Evolutionary conservation across 2,797 vertebrate genomes (phyloP).

Genomic region (Taeniopygia guttata): DNA sequence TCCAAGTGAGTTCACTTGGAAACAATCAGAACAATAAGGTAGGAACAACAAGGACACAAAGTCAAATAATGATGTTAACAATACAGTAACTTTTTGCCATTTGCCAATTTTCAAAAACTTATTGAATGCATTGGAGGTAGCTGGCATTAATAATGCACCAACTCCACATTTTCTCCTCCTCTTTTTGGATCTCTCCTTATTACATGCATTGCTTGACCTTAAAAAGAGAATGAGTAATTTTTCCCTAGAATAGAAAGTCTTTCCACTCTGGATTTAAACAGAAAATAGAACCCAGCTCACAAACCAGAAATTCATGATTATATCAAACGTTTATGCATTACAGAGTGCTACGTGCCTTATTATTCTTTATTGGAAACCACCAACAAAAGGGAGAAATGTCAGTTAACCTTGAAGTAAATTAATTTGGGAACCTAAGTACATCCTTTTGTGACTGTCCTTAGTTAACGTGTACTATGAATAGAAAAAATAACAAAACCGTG

Average conservation of each 20-base stretch:
- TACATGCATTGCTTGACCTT: constrained; percentile 1
- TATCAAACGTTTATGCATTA: background rate
- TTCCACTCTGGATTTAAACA: background rate
- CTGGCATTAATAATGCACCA: constrained; percentile 27
- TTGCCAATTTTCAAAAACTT: constrained; percentile 8
- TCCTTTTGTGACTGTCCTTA: constrained; percentile 10
- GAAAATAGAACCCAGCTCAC: background rate
- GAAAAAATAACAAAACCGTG: background rate
- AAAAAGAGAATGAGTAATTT: constrained; percentile 29
- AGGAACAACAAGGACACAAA: background rate
- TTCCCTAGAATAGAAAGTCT: constrained; percentile 2
- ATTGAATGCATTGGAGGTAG: background rate
- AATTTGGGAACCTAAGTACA: background rate
- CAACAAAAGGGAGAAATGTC: background rate
- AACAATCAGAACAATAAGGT: too few relatives aligned
- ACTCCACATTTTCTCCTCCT: background rate
- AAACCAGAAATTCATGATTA: background rate
- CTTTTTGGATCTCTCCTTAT: constrained; percentile 13
- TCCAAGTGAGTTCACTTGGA: background rate
- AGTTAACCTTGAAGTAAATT: constrained; percentile 28
- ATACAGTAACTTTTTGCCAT: background rate
- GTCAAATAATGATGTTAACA: background rate
- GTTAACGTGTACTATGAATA: background rate
- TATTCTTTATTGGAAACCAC: background rate
- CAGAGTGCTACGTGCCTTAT: background rate